Conservation (phyloP, 2,888 invertebrate genomes). For the Dinocampus coccinellae region DNA sequence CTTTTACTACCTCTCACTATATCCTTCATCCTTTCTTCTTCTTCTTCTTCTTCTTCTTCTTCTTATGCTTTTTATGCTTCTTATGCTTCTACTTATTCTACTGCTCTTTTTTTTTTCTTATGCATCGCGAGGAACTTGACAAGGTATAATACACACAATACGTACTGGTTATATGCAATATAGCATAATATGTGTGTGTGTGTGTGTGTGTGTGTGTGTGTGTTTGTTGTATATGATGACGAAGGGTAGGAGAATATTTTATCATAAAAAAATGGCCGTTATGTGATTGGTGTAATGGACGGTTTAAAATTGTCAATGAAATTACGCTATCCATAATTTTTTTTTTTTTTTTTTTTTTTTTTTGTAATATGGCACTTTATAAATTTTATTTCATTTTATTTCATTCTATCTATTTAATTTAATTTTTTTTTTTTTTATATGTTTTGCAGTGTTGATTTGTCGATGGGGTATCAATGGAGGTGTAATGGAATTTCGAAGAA, state of each 20-base stretch:
- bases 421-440: too few species aligned
- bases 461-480: too few species aligned
- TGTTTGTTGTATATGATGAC: not conserved
- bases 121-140: conserved; percentile 43
- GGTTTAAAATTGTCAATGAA: conserved; percentile 1
- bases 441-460: too few species aligned
- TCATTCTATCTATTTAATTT: conserved; percentile 27
- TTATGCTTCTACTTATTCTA: too few species aligned
- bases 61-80: conserved; percentile 28
- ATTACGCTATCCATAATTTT: not conserved
- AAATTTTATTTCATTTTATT: conserved; percentile 8
- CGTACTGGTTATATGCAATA: too few species aligned
- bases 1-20: conserved; percentile 30
- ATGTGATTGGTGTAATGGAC: not conserved
- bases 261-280: not conserved
- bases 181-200: not conserved
- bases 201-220: not conserved
- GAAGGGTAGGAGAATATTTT: not conserved
- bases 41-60: conserved; percentile 28
- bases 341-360: too few species aligned
- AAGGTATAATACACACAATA: too few species aligned
- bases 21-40: conserved; percentile 43
- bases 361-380: conserved; percentile 10
- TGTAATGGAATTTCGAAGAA: too few species aligned
- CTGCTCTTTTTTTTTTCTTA: conserved; percentile 37